phyloP scores from a whole-genome alignment of 37 sponge, comb jelly and placozoan genomes.

The Tethya wilhelma region DNA sequence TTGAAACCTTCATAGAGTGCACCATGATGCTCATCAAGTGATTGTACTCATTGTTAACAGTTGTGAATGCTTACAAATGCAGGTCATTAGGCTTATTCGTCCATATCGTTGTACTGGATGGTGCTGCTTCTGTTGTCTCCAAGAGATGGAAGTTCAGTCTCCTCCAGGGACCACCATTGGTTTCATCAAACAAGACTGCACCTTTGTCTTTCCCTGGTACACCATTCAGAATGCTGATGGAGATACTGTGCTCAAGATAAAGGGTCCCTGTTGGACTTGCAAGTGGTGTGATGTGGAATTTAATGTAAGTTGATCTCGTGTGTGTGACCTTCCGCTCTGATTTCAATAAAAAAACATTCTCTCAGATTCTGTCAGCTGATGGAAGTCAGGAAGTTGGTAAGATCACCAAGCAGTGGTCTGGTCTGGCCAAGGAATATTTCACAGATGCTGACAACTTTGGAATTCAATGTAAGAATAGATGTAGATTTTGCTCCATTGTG shows the following conservation, averaged over 20 bases:
- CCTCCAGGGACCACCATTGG: constrained; percentile 92
- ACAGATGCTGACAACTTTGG: constrained; percentile 98
- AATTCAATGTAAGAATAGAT: constrained; percentile 75
- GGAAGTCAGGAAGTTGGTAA: constrained; percentile 76
- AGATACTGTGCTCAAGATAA: constrained; percentile 79
- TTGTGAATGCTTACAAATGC: too few species aligned
- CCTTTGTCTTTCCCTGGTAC: constrained; percentile 78
- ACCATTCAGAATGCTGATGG: constrained; percentile 65
- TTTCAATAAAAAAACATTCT: too few species aligned
- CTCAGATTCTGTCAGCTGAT: constrained; percentile 61
- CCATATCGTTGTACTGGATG: constrained; percentile 72
- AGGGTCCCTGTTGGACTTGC: constrained; percentile 78
- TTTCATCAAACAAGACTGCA: constrained; percentile 75
- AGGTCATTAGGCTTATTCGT: constrained; percentile 86
- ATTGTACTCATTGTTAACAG: too few species aligned
- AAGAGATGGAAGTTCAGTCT: constrained; percentile 89
- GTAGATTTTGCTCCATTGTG: too few species aligned
- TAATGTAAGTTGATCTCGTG: constrained; percentile 20
- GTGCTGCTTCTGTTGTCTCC: constrained; percentile 93
- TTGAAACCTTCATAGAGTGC: too few species aligned
- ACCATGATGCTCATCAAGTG: too few species aligned
- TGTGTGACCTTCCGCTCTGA: constrained; percentile 2
- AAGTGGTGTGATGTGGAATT: constrained; percentile 84
- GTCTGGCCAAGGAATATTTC: constrained; percentile 85
- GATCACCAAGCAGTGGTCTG: constrained; percentile 94